Conservation (phyloP, 2,113 vertebrate species). For the Nannobrachium achirus region DNA sequence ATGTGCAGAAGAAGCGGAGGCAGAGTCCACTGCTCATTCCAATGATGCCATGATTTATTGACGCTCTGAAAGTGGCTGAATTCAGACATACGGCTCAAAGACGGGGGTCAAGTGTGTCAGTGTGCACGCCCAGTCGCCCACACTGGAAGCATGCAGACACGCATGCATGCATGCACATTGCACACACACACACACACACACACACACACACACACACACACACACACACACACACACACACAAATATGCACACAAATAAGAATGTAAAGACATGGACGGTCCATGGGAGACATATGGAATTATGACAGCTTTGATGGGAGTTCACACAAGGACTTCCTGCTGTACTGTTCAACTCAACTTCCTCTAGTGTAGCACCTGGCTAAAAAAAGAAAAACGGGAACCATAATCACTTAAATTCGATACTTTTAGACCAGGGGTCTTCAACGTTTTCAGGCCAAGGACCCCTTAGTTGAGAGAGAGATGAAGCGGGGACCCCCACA, state of each 20-base stretch:
- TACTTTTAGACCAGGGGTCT: no score
- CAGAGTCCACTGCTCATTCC: slow-evolving; percentile 28
- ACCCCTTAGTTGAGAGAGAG: no score
- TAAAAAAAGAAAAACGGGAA: not conserved
- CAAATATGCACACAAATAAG: not conserved
- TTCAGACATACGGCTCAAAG: slow-evolving; percentile 30
- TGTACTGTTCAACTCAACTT: not conserved
- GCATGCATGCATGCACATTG: not conserved
- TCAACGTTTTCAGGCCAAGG: no score
- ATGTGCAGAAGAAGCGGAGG: slow-evolving; percentile 24
- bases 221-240: not conserved
- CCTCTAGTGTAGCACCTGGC: no score
- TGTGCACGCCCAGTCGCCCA: not conserved
- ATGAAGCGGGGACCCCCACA: no score
- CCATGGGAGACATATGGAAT: no score
- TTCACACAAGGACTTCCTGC: not conserved
- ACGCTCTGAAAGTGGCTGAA: slow-evolving; percentile 20
- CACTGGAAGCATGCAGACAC: not conserved
- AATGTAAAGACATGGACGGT: no score
- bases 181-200: not conserved
- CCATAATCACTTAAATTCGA: not conserved
- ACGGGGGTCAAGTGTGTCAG: slow-evolving; percentile 57
- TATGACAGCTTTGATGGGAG: no score
- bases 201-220: no score
- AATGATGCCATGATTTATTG: slow-evolving; percentile 39